A percentile compares a stretch with the other conserved stretches of the same genome.
Conservation (phyloP, 2,888 invertebrate species). For the Tiphia femorata region DNA sequence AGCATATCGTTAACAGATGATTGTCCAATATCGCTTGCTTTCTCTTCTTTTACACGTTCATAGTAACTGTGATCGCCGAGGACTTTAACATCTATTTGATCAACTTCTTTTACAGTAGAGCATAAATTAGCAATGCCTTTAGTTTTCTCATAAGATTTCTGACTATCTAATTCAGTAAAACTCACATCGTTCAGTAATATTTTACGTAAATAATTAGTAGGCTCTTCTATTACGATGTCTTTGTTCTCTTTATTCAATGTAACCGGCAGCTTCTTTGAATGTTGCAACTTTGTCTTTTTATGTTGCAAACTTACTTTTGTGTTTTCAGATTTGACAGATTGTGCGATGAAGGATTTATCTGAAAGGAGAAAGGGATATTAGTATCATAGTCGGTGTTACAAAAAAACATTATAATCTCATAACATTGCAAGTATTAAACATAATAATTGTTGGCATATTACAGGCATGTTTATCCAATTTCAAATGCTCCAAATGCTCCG, state of each 20-base stretch:
- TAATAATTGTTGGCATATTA: too few relatives aligned
- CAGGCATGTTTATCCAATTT: slow-evolving; percentile 57
- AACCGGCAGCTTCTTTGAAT: slow-evolving; percentile 57
- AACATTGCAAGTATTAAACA: neutral
- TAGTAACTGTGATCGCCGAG: slow-evolving; percentile 63
- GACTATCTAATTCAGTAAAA: slow-evolving; percentile 54
- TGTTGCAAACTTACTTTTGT: slow-evolving; percentile 48
- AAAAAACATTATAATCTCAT: neutral
- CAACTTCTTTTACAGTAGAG: slow-evolving; percentile 27
- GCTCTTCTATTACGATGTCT: slow-evolving; percentile 54
- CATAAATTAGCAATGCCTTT: slow-evolving; percentile 32
- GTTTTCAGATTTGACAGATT: slow-evolving; percentile 49
- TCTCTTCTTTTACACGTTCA: slow-evolving; percentile 52
- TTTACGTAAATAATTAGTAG: slow-evolving; percentile 59
- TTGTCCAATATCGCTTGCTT: slow-evolving; percentile 32
- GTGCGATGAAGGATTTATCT: slow-evolving; percentile 56
- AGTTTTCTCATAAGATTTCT: slow-evolving; percentile 45
- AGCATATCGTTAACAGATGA: slow-evolving; percentile 35
- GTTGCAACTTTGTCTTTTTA: slow-evolving; percentile 53
- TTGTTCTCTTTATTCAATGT: slow-evolving; percentile 63
- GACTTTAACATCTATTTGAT: slow-evolving; percentile 48
- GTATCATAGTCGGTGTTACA: neutral
- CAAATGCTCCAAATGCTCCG: slow-evolving; percentile 67
- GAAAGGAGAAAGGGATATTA: slow-evolving; percentile 10
- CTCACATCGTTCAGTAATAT: slow-evolving; percentile 59